Base-by-base conservation (phyloP, 2,888 invertebrate species). In the Cryptophagus acutangulus region DNA sequence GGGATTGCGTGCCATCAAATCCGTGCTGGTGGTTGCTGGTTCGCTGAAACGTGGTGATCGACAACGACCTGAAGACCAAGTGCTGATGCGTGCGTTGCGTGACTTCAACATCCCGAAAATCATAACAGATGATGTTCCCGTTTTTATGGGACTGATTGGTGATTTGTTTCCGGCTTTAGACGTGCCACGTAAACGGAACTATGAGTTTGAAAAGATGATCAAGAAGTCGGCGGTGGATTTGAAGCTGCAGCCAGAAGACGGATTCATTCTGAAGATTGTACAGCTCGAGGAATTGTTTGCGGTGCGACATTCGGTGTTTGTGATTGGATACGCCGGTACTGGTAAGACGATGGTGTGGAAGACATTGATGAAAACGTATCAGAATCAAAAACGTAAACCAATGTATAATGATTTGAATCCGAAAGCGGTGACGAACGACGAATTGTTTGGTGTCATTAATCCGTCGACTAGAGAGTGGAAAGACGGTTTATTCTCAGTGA, bases 61-160 rank as follows among this genome's bases (percentile, higher is more conserved):
- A 36, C 70, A 71, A 17, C 74, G 87, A 20, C 85, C 92, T 1
- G 93, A 94, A 72, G 93, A 94, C 69, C 91, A 93, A 74, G 92
- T 92, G 24, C 68, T 94, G 34, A 94, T 94, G 93, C 75, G 94
- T 66, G 94, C 94, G 1, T 67, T 94, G 52, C 75, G 94, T 68
- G 94, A 94, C 73, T 94, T 94, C 66, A 94, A 94, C 65, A 84
- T 90, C 41, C 94, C 94, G 0, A 94, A 94, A 75, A 92, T 94
- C 54, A 82, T 94, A 5, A 89, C 92, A 0, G 93, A 94, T 57
- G 94, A 94, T 62, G 79, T 84, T 41, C 84, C 90, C 0, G 85
- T 94, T 1, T 94, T 94, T 65, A 88, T 94, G 89, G 94, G 93
- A 9, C 76, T 94, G 14, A 93, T 94, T 52, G 89, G 91, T 1